Base-by-base conservation (phyloP, 1,140 invertebrate species). In the Drosophila sechellia region DNA sequence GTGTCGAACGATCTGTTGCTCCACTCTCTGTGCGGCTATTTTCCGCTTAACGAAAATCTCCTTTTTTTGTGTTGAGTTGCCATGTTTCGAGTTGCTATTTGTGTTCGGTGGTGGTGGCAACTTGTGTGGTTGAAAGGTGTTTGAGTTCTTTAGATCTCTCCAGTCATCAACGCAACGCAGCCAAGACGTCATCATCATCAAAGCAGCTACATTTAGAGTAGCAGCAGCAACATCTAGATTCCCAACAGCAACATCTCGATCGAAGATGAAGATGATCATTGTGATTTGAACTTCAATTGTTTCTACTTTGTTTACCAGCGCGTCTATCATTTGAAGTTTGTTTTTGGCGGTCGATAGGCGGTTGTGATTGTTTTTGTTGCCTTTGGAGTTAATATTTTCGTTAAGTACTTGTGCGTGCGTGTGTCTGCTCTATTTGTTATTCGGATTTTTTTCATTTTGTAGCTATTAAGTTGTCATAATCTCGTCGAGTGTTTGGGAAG, bases 61-160 rank as follows among this genome's bases (percentile, higher is more conserved):
- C 61, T 66, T n/a, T 52, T 22, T 42, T 42, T 69, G 45, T 57
- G 31, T 31, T 31, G 31, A 10, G 31, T 31, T 31, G 31, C 31
- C 54, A 39, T 54, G 35, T 12, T 40, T 50, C 25, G 59, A 34
- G 63, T 34, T 20, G 52, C 59, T 45, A 63, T 63, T 48, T 60
- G 27, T 40, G 39, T 56, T 27, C 60, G 76, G 25, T 71, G 68
- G 42, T 72, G 66, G 53, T 72, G 66, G 72, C 72, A 75, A 75
- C 72, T 77, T 77, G 74, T 77, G 74, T 54, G 63, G 74, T 57
- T 87, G 83, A 87, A 87, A 87, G 79, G 83, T 87, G 83, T 87
- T 87, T 87, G 83, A 87, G 83, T 89, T 87, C 83, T 87, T 87
- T 87, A 89, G 83, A 87, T 87, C 83, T 87, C 83, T 87, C 75